These are phyloP conservation scores for Nyctereutes procyonoides DNA, from an alignment of 2,113 vertebrate genomes.

Conservation along the genomic window DNA sequence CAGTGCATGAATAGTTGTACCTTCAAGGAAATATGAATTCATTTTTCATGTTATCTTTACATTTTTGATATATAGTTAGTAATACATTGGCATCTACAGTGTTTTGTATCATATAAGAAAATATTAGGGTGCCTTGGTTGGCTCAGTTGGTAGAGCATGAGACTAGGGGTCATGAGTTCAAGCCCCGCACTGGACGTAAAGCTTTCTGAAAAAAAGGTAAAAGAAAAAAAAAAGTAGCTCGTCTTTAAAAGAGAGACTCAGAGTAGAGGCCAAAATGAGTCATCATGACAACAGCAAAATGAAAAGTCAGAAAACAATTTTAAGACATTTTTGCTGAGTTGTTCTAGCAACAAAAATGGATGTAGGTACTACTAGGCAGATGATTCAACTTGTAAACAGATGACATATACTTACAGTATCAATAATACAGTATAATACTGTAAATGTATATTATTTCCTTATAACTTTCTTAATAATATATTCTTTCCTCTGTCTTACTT, in stretches of 20 bases:
- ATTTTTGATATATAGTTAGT: neutral
- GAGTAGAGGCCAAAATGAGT: neutral
- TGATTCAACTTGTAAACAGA: neutral
- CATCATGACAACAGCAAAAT: neutral
- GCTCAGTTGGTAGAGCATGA: neutral
- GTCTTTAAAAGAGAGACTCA: neutral
- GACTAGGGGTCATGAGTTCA: neutral
- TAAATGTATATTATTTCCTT: neutral
- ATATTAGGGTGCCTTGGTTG: neutral
- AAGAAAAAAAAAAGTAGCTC: neutral
- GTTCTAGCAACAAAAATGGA: neutral
- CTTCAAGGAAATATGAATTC: neutral
- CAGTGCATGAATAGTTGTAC: neutral
- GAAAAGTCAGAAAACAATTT: neutral
- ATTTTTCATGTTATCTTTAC: neutral
- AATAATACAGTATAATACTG: neutral
- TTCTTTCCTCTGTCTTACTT: neutral
- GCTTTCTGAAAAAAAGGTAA: neutral
- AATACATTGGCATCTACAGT: neutral
- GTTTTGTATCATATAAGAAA: neutral
- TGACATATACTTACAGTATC: neutral
- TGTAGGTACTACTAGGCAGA: neutral
- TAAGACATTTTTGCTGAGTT: neutral
- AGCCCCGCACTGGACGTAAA: neutral
- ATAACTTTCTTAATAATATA: neutral